Evolutionary conservation across 2,888 invertebrate species (phyloP), one percentile per base, ranked within the genome.

Genomic region (Cantharis nigra): DNA sequence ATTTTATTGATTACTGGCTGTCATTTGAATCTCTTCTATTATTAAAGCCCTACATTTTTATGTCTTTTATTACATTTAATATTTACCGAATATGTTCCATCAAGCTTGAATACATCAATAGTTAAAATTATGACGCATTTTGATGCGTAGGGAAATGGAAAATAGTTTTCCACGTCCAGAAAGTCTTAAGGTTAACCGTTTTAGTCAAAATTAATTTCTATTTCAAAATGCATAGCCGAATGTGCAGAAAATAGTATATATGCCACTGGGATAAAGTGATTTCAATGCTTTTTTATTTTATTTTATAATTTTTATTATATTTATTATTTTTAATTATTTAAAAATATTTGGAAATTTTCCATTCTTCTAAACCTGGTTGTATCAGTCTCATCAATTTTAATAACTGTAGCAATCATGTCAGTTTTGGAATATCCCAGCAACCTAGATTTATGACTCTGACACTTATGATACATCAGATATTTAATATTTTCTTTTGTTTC

Each of bases 401-500:
- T 20, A 20, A 28, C 28, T 10, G 30, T 4, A 33, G 5, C 13
- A 5, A 13, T n/a, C n/a, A n/a, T 33, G 33, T 13, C n/a, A 33
- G 3, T 5, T 2, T 13, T 13, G 5, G 4, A 33, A 33, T 16
- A 16, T 16, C 16, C 16, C 16, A n/a, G 13, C 13, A 33, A 33
- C 13, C 33, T 33, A n/a, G 33, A 33, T 5, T 3, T 33, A 3
- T 33, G 5, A 33, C n/a, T n/a, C 5, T 33, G 33, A 33, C 49
- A 49, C 49, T 49, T n/a, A n/a, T n/a, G n/a, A n/a, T n/a, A n/a
- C 7, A 49, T 3, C 49, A 62, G 23, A 49, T 9, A 7, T 33
- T 14, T 14, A 14, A 63, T 73, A 3, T 69, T 72, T 69, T 18
- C 74, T 69, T 62, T 78, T 69, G 76, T 87, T 87, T 64, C 83